phyloP scores from a whole-genome alignment of 2,113 vertebrate species.

The Sigmodon hispidus region DNA sequence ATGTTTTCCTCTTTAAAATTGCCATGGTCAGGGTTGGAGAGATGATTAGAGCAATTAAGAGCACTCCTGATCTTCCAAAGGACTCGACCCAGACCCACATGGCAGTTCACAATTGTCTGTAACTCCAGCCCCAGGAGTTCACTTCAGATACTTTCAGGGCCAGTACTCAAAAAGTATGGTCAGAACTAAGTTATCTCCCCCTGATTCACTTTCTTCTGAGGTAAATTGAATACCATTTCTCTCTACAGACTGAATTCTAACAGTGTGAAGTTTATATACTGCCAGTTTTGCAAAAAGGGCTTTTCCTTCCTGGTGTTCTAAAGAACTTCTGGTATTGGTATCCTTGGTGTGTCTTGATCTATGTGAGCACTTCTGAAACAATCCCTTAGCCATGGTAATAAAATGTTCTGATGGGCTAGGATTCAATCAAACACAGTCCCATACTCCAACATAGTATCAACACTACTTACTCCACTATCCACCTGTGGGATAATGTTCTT shows the following conservation, averaged over 20 bases:
- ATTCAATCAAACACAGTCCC: not conserved
- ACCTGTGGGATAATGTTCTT: no score
- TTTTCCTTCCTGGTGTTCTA: not conserved
- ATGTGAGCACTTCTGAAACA: not conserved
- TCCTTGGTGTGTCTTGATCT: not conserved
- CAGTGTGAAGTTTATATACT: not conserved
- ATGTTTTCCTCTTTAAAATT: not conserved
- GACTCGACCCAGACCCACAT: not conserved
- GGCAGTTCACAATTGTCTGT: not conserved
- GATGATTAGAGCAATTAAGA: not conserved
- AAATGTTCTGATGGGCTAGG: not conserved
- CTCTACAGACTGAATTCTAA: not conserved
- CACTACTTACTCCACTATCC: not conserved
- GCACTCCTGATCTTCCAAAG: not conserved
- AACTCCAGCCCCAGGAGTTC: not conserved
- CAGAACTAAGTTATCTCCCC: not conserved
- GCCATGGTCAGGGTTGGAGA: not conserved
- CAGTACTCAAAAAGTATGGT: no score
- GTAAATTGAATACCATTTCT: not conserved
- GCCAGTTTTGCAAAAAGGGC: not conserved
- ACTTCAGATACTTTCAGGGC: no score
- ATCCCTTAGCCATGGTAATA: not conserved
- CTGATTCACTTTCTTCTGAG: not conserved
- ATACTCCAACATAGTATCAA: not conserved
- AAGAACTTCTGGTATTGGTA: not conserved